Evolutionary conservation across 1,140 invertebrate genomes (phyloP).

Genomic region (Heterodera carotae): DNA sequence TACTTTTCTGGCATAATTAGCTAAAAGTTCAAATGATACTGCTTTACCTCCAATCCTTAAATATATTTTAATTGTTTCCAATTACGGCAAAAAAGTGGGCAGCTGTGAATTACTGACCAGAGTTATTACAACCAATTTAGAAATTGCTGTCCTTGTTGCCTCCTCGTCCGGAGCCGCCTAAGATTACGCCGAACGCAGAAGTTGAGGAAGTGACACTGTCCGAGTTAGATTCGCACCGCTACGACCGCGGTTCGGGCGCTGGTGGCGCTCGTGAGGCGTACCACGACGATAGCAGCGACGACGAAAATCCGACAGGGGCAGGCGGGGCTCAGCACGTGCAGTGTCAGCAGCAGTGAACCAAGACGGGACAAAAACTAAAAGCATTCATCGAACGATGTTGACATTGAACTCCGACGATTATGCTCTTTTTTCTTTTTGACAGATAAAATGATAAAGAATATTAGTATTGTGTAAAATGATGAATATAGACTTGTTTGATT

Average conservation of each 20-base stretch:
- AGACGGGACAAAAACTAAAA: not conserved
- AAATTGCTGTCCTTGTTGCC: slow-evolving; percentile 47
- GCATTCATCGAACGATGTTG: not conserved
- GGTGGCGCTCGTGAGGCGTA: slow-evolving; percentile 49
- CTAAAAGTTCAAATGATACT: no score
- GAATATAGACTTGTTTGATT: no score
- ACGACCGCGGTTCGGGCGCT: slow-evolving; percentile 35
- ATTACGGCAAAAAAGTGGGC: no score
- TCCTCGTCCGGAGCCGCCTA: slow-evolving; percentile 13
- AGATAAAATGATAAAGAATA: not conserved
- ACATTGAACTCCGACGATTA: not conserved
- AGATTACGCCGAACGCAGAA: slow-evolving; percentile 31
- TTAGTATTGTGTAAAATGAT: not conserved
- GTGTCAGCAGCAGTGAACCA: slow-evolving; percentile 42
- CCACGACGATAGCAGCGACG: slow-evolving; percentile 41
- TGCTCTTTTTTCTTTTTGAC: not conserved
- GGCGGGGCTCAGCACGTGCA: slow-evolving; percentile 42
- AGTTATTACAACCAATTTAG: slow-evolving; percentile 31
- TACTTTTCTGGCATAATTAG: no score
- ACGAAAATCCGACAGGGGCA: slow-evolving; percentile 33
- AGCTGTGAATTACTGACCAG: no score
- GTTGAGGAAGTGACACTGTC: slow-evolving; percentile 51
- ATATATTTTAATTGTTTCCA: no score
- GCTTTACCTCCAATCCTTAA: no score
- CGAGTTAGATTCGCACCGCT: slow-evolving; percentile 50